Evolutionary conservation across 2,888 invertebrate genomes (phyloP).

Genomic region (Melinaea marsaeus): DNA sequence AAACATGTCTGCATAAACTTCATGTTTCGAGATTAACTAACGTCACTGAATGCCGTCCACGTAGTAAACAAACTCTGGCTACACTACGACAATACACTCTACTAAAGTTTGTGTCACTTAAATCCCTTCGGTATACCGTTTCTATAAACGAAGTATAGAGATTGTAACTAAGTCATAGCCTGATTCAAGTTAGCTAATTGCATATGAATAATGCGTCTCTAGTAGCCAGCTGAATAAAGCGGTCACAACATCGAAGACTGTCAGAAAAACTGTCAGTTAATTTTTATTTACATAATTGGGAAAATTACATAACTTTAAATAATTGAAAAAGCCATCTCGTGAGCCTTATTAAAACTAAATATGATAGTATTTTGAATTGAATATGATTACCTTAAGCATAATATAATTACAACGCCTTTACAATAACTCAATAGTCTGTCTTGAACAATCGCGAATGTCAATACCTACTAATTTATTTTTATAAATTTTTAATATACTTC

Average conservation of each 20-base stretch:
- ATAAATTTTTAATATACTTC: too few relatives aligned
- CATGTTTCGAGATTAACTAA: neutral
- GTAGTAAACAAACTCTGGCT: neutral
- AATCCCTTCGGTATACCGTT: neutral
- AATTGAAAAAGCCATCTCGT: too few relatives aligned
- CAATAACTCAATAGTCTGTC: too few relatives aligned
- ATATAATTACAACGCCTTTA: too few relatives aligned
- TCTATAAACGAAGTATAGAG: neutral
- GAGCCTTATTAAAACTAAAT: too few relatives aligned
- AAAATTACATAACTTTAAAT: neutral
- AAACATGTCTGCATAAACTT: neutral
- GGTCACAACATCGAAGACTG: constrained; percentile 79
- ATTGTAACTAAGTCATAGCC: neutral
- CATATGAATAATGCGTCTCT: constrained; percentile 76
- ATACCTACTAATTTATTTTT: too few relatives aligned
- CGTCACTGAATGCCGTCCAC: neutral
- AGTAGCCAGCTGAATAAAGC: constrained; percentile 90
- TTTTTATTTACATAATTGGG: neutral
- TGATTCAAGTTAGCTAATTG: neutral
- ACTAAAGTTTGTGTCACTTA: neutral
- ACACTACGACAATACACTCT: neutral
- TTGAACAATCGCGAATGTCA: too few relatives aligned
- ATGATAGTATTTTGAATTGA: too few relatives aligned
- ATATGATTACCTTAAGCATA: too few relatives aligned
- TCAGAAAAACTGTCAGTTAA: constrained; percentile 79